Evolutionary conservation across 2,797 vertebrate genomes (phyloP).

Genomic region (Ibycter americanus): DNA sequence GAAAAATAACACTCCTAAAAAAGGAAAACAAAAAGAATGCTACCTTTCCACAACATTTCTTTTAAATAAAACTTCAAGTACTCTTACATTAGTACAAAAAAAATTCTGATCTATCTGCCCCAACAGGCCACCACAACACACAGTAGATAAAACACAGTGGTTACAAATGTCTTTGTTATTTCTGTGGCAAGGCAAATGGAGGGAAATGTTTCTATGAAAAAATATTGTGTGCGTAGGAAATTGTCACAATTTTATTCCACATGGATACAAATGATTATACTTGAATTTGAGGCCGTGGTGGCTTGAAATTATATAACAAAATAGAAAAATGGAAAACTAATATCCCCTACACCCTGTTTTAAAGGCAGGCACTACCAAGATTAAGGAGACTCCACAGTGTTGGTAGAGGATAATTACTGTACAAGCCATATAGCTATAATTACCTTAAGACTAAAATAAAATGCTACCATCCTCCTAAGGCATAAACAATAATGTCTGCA

Average conservation of each 20-base stretch:
- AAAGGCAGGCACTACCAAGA: slow-evolving; percentile 99
- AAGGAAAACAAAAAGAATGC: slow-evolving; percentile 88
- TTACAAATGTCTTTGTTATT: slow-evolving; percentile 93
- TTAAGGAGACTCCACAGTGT: slow-evolving; percentile 99
- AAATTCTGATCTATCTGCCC: slow-evolving; percentile 93
- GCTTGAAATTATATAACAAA: slow-evolving; percentile 94
- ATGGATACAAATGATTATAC: slow-evolving; percentile 87
- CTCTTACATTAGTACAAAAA: slow-evolving; percentile 99
- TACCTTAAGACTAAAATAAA: slow-evolving; percentile 98
- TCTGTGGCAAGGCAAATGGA: slow-evolving; percentile 90
- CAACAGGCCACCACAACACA: slow-evolving; percentile 94
- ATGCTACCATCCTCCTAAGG: slow-evolving; percentile 99
- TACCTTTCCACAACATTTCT: slow-evolving; percentile 98
- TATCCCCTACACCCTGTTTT: slow-evolving; percentile 99
- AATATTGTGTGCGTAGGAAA: slow-evolving; percentile 88
- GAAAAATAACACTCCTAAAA: slow-evolving; percentile 99
- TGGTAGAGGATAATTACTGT: slow-evolving; percentile 99
- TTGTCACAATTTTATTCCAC: slow-evolving; percentile 82
- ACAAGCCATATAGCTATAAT: slow-evolving; percentile 96
- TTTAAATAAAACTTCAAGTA: slow-evolving; percentile 99
- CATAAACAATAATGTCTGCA: slow-evolving; percentile 99
- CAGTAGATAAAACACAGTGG: slow-evolving; percentile 97
- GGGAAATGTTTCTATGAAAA: slow-evolving; percentile 87
- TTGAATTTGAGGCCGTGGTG: slow-evolving; percentile 92
- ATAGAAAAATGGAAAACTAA: slow-evolving; percentile 89